Evolutionary conservation across 2,888 invertebrate species (phyloP).

Genomic region (Dicycla oo): DNA sequence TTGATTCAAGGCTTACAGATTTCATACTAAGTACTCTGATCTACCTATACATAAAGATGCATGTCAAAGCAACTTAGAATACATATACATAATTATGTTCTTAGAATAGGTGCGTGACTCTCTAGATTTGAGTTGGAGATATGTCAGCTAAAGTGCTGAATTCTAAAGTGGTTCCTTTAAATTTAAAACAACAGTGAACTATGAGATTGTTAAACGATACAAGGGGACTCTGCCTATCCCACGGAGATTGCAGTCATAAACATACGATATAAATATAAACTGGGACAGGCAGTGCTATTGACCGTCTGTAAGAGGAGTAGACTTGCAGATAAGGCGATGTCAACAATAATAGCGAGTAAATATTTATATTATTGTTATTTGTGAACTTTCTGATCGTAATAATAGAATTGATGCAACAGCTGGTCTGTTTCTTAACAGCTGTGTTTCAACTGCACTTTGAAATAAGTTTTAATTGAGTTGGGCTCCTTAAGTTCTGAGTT

Average conservation of each 20-base stretch:
- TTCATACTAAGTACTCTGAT: background rate
- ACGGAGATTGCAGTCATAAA: background rate
- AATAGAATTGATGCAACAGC: slow-evolving; percentile 31
- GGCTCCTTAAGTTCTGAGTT: no score
- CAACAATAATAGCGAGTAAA: slow-evolving; percentile 36
- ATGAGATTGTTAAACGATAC: background rate
- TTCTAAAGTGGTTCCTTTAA: background rate
- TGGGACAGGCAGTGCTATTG: slow-evolving; percentile 42
- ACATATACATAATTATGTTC: no score
- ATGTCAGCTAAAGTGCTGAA: background rate
- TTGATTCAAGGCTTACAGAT: background rate
- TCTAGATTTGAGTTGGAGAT: background rate
- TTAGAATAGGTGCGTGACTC: background rate
- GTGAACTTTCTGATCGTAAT: slow-evolving; percentile 26
- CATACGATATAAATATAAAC: slow-evolving; percentile 35
- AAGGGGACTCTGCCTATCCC: background rate
- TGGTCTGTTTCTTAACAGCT: slow-evolving; percentile 29
- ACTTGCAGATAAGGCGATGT: slow-evolving; percentile 30
- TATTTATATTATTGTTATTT: slow-evolving; percentile 42
- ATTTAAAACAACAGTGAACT: background rate
- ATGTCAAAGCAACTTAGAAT: background rate
- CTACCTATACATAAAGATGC: background rate
- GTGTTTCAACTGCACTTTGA: background rate
- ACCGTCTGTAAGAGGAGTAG: slow-evolving; percentile 28
- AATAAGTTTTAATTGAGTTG: slow-evolving; percentile 12